A percentile compares a stretch with the other conserved stretches of the same genome.
phyloP scores from a whole-genome alignment of 2,888 invertebrate genomes.

The Acanthosepion pharaonis region DNA sequence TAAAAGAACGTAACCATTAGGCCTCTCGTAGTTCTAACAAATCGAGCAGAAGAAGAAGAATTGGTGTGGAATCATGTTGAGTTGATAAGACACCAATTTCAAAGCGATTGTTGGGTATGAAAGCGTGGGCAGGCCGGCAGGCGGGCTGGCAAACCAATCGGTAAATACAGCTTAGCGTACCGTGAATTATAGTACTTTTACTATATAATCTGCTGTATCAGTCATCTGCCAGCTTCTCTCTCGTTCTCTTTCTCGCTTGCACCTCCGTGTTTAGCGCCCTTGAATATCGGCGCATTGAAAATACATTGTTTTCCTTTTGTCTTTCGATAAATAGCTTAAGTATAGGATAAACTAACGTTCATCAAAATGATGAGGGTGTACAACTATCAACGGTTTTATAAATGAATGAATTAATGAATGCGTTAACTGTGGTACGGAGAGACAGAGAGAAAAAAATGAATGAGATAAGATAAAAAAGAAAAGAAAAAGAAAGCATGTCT shows the following conservation, averaged over 20 bases:
- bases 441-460: not conserved
- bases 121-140: not conserved
- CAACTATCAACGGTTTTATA: constrained; percentile 9
- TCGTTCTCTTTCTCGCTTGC: not conserved
- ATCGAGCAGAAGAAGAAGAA: not conserved
- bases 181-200: not conserved
- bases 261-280: not conserved
- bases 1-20: not conserved
- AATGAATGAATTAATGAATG: not conserved
- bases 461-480: not conserved
- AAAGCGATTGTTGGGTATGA: not conserved
- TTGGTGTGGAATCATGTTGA: not conserved
- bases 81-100: constrained; percentile 33
- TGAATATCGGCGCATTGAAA: not conserved
- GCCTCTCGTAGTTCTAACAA: not conserved
- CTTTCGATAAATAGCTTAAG: not conserved
- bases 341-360: constrained; percentile 21
- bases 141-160: not conserved
- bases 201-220: constrained; percentile 17
- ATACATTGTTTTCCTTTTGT: constrained; percentile 7
- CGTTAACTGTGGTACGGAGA: not conserved
- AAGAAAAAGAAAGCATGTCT: not conserved
- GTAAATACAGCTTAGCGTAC: not conserved
- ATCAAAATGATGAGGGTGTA: constrained; percentile 12
- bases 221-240: not conserved